Base-by-base conservation (phyloP, 2,888 invertebrate genomes). In the Sesamia inferens region DNA sequence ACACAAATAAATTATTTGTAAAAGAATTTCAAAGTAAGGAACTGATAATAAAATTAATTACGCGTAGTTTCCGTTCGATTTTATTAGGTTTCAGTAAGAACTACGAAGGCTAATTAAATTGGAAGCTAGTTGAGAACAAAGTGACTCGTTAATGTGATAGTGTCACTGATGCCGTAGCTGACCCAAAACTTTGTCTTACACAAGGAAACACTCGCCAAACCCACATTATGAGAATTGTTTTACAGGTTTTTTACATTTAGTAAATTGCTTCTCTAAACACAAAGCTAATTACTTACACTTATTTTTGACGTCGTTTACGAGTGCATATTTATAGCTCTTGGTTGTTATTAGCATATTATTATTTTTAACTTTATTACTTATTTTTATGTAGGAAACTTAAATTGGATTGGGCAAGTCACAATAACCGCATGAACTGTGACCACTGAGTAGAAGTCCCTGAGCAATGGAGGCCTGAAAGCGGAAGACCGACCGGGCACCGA, bases 121-220 rank as follows among this genome's bases (percentile, higher is more conserved):
- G 91, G 88, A 89, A 90, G 89, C 88, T 90, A 88, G 90, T 91
- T 90, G 85, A 87, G 89, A 91, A 90, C 90, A 90, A 89, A 92
- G 90, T 90, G 89, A 90, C 89, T 91, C 89, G 91, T 91, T 93
- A 93, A 92, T 91, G 92, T 91, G 90, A 93, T 93, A 93, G 92
- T 92, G 92, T 90, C 91, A 90, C 85, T 88, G 86, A 85, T 88
- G 89, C 80, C 86, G 86, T 88, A 89, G 90, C 92, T 91, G 92
- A 91, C 92, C 92, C 91, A 87, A 91, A 93, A 93, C 85, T 92
- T 93, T 91, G 82, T 78, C 87, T 85, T 82, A 84, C 76, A 84
- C 85, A 90, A 91, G 90, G 87, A 89, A 86, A 82, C 81, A 83
- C 84, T 85, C 86, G 71, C 83, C 78, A 70, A 87, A 81, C 81